A percentile compares a stretch with the other conserved stretches of the same genome.
Conservation (phyloP, 2,888 invertebrate species). For the Lasioglossum villosulum region DNA sequence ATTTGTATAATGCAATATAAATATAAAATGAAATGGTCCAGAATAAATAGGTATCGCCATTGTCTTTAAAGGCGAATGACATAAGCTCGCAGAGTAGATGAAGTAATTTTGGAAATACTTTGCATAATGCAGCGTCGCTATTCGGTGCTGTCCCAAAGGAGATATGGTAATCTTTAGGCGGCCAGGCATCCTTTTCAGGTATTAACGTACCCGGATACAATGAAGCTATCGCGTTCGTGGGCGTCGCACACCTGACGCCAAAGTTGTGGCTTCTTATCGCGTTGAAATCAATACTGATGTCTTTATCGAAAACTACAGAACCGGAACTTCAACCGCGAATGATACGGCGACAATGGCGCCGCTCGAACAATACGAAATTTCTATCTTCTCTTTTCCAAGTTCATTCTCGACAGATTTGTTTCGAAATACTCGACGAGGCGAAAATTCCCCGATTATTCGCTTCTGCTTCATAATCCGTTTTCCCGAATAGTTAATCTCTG, state of each 20-base stretch:
- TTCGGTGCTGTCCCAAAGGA: slow-evolving; percentile 14
- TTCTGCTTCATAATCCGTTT: not conserved
- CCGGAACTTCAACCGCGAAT: not conserved
- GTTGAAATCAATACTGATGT: slow-evolving; percentile 13
- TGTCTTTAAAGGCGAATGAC: not conserved
- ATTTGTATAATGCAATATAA: not conserved
- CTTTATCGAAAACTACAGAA: not conserved
- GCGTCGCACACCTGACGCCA: slow-evolving; percentile 6
- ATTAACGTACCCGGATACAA: slow-evolving; percentile 25
- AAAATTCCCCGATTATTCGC: not conserved
- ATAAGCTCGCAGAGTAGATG: slow-evolving; percentile 21
- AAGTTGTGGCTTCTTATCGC: not conserved
- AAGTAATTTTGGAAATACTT: not conserved
- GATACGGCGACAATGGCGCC: not conserved
- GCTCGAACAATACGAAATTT: not conserved
- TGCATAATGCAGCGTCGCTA: slow-evolving; percentile 30
- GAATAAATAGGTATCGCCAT: not conserved
- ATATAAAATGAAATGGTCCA: not conserved
- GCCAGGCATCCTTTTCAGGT: not conserved
- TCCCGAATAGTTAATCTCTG: not conserved
- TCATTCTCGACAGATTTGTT: not conserved
- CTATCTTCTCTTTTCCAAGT: not conserved
- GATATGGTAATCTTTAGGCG: slow-evolving; percentile 9
- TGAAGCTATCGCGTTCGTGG: slow-evolving; percentile 7
- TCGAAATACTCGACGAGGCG: not conserved